phyloP scores from a whole-genome alignment of 2,113 vertebrate species.

The Syngnathus typhle region DNA sequence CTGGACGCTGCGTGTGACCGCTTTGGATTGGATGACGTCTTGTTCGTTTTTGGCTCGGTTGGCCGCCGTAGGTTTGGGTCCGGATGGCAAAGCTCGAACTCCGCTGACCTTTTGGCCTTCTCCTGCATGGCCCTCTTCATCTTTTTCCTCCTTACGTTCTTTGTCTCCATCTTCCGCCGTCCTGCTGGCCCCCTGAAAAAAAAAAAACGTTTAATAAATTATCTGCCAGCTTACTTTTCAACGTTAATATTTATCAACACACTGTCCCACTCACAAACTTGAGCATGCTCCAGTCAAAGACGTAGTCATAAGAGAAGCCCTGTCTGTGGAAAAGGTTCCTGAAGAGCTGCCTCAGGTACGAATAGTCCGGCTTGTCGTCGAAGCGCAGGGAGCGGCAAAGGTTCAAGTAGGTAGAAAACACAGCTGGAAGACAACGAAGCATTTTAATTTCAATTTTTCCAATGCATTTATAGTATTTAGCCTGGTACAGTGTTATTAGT shows the following conservation, averaged over 20 bases:
- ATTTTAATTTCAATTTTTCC: no score
- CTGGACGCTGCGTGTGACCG: slow-evolving; percentile 80
- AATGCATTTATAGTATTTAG: no score
- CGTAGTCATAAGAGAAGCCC: slow-evolving; percentile 96
- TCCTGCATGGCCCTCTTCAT: slow-evolving; percentile 86
- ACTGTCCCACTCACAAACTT: slow-evolving; percentile 87
- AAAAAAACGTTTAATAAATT: neutral
- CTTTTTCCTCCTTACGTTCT: slow-evolving; percentile 82
- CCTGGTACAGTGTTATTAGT: no score
- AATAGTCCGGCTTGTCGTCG: slow-evolving; percentile 96
- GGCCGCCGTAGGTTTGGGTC: slow-evolving; percentile 76
- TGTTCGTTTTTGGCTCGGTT: slow-evolving; percentile 87
- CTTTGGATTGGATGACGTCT: slow-evolving; percentile 83
- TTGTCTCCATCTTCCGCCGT: slow-evolving; percentile 88
- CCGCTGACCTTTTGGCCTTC: slow-evolving; percentile 77
- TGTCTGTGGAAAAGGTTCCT: slow-evolving; percentile 97
- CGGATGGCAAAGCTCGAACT: slow-evolving; percentile 70
- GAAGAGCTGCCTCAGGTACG: slow-evolving; percentile 91
- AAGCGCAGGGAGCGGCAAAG: slow-evolving; percentile 94
- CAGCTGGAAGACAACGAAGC: slow-evolving; percentile 60
- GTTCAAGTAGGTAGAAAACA: slow-evolving; percentile 97
- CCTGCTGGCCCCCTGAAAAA: slow-evolving; percentile 82
- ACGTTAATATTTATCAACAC: no score
- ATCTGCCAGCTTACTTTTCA: neutral
- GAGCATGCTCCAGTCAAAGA: slow-evolving; percentile 99